phyloP scores from a whole-genome alignment of 2,888 invertebrate species.

The Monochamus alternatus region DNA sequence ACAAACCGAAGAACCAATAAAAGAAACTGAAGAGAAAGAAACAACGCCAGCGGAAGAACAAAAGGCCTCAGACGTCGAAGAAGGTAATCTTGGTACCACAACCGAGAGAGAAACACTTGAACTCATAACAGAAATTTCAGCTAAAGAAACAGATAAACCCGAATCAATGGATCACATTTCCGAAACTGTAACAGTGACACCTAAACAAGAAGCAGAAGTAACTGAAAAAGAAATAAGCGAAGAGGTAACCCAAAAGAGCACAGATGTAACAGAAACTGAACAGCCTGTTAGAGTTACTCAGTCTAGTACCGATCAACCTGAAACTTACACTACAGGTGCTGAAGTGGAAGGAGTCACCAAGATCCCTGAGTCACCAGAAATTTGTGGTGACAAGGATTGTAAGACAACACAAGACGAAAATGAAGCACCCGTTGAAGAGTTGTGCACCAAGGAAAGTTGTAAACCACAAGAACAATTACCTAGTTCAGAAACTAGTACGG shows the following conservation, averaged over 20 bases:
- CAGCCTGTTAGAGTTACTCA: neutral
- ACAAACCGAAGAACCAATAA: constrained; percentile 9
- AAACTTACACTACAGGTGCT: neutral
- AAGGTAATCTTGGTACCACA: constrained; percentile 38
- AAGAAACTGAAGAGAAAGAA: constrained; percentile 31
- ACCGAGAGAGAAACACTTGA: constrained; percentile 46
- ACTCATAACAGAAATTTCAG: constrained; percentile 55
- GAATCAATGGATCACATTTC: constrained; percentile 59
- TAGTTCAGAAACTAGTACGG: constrained; percentile 37
- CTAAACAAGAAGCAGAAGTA: constrained; percentile 20
- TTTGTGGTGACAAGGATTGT: constrained; percentile 17
- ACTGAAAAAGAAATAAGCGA: constrained; percentile 14
- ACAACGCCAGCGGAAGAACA: constrained; percentile 42
- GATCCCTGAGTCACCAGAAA: neutral
- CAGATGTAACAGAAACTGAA: constrained; percentile 5
- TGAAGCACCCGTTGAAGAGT: constrained; percentile 43
- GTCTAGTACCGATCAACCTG: neutral
- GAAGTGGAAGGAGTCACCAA: neutral
- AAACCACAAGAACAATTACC: constrained; percentile 34
- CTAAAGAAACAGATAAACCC: constrained; percentile 56
- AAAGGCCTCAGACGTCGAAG: constrained; percentile 36
- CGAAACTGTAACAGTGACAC: constrained; percentile 44
- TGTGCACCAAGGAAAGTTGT: constrained; percentile 48
- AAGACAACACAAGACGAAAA: constrained; percentile 33
- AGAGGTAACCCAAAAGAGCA: constrained; percentile 6